These are phyloP conservation scores for Torymus aiolomorphi DNA, from an alignment of 2,888 invertebrate genomes.

Conservation along the genomic window DNA sequence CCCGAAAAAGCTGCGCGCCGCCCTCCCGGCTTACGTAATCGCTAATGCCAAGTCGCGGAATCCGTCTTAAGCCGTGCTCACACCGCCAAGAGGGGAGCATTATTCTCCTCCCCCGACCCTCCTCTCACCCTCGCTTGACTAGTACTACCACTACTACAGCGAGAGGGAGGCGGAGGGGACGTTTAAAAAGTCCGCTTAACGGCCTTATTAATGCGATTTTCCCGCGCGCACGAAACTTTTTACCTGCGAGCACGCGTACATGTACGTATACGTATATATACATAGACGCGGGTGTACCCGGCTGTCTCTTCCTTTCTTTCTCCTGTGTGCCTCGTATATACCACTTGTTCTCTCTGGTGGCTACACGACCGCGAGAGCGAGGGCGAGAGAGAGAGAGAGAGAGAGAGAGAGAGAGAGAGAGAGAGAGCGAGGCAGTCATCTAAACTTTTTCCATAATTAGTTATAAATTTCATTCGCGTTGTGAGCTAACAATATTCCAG, in stretches of 20 bases:
- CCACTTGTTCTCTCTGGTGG: background rate
- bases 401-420: too few species aligned
- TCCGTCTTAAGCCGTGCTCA: conserved; percentile 65
- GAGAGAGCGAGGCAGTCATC: conserved; percentile 63
- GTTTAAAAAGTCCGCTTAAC: conserved; percentile 64
- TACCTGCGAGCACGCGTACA: background rate
- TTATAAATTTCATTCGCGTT: conserved; percentile 73
- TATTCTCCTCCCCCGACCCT: background rate
- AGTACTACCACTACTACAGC: too few species aligned
- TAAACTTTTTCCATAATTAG: conserved; percentile 73
- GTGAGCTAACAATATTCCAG: conserved; percentile 70
- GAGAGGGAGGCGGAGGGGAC: background rate
- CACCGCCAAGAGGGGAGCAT: background rate
- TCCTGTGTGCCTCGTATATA: background rate
- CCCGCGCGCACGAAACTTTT: conserved; percentile 59
- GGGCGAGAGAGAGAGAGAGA: too few species aligned
- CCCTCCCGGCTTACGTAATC: conserved; percentile 19
- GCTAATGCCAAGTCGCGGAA: conserved; percentile 59
- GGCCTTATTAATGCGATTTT: conserved; percentile 69
- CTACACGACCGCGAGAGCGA: background rate
- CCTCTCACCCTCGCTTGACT: background rate
- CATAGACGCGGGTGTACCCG: background rate
- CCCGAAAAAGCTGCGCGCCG: conserved; percentile 3
- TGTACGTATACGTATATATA: background rate
- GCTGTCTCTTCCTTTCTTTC: conserved; percentile 1